Percentiles rank a stretch among this genome's conserved stretches.
Conservation (phyloP, 2,113 vertebrate genomes). For the Osmerus eperlanus region DNA sequence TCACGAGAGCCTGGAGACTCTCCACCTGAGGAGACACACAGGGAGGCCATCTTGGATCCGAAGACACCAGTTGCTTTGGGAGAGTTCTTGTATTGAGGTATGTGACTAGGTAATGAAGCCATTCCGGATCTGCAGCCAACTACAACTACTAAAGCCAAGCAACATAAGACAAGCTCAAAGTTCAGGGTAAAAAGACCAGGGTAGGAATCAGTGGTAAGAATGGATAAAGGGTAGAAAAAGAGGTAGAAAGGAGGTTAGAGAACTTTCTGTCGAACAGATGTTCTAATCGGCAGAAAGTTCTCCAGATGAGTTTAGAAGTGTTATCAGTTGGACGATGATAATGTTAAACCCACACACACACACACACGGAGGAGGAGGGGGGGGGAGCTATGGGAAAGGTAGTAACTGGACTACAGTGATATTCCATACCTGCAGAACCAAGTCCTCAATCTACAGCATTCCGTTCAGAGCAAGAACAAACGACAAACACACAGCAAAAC, state of each 20-base stretch:
- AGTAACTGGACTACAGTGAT: constrained; percentile 26
- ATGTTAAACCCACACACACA: constrained; percentile 33
- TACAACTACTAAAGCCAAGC: constrained; percentile 30
- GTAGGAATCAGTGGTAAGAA: neutral
- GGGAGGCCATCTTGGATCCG: neutral
- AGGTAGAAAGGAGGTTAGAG: constrained; percentile 23
- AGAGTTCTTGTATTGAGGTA: constrained; percentile 12
- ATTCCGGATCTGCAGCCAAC: constrained; percentile 43
- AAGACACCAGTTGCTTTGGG: neutral
- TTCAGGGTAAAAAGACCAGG: constrained; percentile 1
- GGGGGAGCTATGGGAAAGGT: constrained; percentile 14
- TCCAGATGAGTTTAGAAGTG: neutral
- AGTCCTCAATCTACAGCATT: constrained; percentile 79
- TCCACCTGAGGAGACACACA: constrained; percentile 74
- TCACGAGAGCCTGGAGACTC: constrained; percentile 80
- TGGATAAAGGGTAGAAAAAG: constrained; percentile 6
- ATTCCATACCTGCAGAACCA: constrained; percentile 84
- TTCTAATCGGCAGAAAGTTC: neutral
- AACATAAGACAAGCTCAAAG: constrained; percentile 19
- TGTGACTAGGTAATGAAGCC: constrained; percentile 35
- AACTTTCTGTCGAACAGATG: neutral
- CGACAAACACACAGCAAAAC: constrained; percentile 50
- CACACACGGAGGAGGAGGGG: constrained; percentile 44
- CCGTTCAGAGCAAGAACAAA: constrained; percentile 55
- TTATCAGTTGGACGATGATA: constrained; percentile 2